Conservation (phyloP, 2,888 invertebrate species). For the Drosophila rellima region DNA sequence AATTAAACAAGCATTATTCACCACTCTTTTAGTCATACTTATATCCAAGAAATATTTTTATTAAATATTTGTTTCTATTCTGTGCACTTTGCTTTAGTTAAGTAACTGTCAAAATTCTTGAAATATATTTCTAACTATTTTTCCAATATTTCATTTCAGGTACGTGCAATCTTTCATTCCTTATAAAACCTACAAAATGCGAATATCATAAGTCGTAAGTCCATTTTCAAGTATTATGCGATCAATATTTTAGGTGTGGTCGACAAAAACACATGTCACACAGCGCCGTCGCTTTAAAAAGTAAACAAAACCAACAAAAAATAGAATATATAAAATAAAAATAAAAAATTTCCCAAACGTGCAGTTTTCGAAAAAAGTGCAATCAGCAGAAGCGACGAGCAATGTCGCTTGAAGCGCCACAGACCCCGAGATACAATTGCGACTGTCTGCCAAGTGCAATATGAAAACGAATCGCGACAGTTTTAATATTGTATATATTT, state of each 20-base stretch:
- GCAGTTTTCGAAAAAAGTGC: conserved; percentile 68
- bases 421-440: conserved; percentile 24
- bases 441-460: conserved; percentile 63
- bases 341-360: conserved; percentile 60
- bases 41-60: not conserved
- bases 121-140: not conserved
- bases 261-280: conserved; percentile 38
- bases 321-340: conserved; percentile 14
- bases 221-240: conserved; percentile 5
- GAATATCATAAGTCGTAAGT: conserved; percentile 38
- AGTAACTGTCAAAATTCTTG: not conserved
- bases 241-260: conserved; percentile 9
- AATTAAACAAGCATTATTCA: too few species aligned
- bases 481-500: conserved; percentile 21
- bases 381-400: conserved; percentile 46
- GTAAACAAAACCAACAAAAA: conserved; percentile 10
- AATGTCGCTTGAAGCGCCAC: conserved; percentile 13
- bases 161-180: conserved; percentile 35
- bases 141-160: conserved; percentile 26
- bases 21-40: not conserved
- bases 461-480: conserved; percentile 29
- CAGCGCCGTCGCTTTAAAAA: conserved; percentile 19
- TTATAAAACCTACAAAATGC: not conserved
- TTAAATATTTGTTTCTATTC: not conserved
- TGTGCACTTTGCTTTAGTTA: not conserved